These are phyloP conservation scores for Sphecodes monilicornis DNA, from an alignment of 2,888 invertebrate species.

Conservation along the genomic window DNA sequence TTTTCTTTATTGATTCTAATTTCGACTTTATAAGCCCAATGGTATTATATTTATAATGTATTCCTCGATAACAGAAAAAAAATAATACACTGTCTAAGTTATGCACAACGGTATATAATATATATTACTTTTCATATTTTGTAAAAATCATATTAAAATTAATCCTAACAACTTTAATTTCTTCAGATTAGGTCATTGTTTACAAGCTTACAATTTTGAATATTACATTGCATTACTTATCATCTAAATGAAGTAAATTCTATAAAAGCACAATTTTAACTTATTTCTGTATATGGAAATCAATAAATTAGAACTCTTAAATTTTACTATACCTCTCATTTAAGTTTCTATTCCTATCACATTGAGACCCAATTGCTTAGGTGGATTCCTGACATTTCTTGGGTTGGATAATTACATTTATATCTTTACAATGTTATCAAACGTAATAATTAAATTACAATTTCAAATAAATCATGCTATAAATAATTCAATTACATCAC, in stretches of 20 bases:
- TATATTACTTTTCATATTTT: conserved; percentile 44
- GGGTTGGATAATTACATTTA: conserved; percentile 11
- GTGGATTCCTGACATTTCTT: conserved; percentile 6
- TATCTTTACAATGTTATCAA: conserved; percentile 12
- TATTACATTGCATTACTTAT: conserved; percentile 15
- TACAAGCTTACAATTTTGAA: conserved; percentile 19
- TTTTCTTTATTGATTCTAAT: conserved; percentile 32
- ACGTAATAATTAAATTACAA: conserved; percentile 15
- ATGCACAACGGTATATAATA: conserved; percentile 41
- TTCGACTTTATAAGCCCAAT: conserved; percentile 31
- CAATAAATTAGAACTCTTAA: conserved; percentile 21
- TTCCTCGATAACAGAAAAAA: conserved; percentile 37
- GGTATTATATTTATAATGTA: conserved; percentile 33
- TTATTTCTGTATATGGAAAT: conserved; percentile 27
- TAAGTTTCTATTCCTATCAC: conserved; percentile 31
- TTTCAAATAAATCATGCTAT: conserved; percentile 23
- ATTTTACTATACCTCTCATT: conserved; percentile 23
- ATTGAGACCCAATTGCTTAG: conserved; percentile 29
- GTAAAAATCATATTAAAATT: conserved; percentile 36
- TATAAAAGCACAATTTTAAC: conserved; percentile 21
- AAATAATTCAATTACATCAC: conserved; percentile 25
- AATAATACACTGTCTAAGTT: conserved; percentile 39
- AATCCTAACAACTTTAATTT: conserved; percentile 32
- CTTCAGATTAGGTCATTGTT: conserved; percentile 1
- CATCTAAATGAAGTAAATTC: conserved; percentile 19